A percentile compares a stretch with the other conserved stretches of the same genome.
phyloP scores from a whole-genome alignment of 2,113 vertebrate species.

The Hymenochirus boettgeri region DNA sequence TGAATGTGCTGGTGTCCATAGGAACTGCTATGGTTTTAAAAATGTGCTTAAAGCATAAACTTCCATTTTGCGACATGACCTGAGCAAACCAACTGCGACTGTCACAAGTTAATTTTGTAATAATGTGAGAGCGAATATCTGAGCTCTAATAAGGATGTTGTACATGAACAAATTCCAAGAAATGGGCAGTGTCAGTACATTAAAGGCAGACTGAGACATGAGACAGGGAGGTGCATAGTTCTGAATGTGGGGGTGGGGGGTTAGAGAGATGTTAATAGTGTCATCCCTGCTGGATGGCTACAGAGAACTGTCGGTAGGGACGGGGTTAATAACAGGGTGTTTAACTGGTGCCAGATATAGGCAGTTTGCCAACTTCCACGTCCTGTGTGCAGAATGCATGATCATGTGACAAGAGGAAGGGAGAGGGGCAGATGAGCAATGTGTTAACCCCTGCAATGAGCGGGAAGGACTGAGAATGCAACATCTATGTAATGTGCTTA shows the following conservation, averaged over 20 bases:
- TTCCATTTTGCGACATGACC: background rate
- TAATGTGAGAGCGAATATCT: background rate
- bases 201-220: background rate
- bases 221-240: background rate
- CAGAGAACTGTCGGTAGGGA: background rate
- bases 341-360: constrained; percentile 39
- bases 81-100: background rate
- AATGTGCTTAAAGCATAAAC: background rate
- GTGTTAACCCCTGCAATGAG: constrained; percentile 5
- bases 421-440: constrained; percentile 4
- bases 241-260: background rate
- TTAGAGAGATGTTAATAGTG: background rate
- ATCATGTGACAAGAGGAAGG: constrained; percentile 42
- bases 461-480: background rate
- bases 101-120: background rate
- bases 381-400: constrained; percentile 40
- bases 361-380: constrained; percentile 35
- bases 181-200: background rate
- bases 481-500: background rate
- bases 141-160: background rate
- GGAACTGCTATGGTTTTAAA: no score
- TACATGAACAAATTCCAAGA: background rate
- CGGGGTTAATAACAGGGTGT: constrained; percentile 33
- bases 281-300: constrained; percentile 6
- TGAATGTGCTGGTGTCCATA: no score